Conservation (phyloP, 2,888 invertebrate species). For the Caenorhabditis doughertyi region DNA sequence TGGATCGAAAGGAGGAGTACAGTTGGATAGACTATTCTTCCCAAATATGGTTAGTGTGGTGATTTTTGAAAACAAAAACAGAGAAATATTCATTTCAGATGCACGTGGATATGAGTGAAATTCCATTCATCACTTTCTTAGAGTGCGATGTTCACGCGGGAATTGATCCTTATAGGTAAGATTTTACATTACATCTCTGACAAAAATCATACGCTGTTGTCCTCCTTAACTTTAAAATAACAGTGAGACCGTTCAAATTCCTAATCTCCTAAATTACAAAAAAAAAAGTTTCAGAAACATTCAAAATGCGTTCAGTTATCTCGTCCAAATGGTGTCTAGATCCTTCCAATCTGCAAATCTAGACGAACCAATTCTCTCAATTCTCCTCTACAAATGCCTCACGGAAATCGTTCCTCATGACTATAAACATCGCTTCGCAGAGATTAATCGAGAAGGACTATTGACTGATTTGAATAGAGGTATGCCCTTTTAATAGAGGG, state of each 20-base stretch:
- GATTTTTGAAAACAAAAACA: not conserved
- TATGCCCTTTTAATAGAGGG: not conserved
- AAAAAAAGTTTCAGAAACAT: constrained; percentile 11
- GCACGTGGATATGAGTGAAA: constrained; percentile 34
- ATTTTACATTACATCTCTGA: not conserved
- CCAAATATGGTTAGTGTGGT: constrained; percentile 30
- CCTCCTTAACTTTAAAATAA: too few relatives aligned
- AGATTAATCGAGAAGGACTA: constrained; percentile 22
- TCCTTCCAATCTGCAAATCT: constrained; percentile 42
- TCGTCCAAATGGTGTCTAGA: constrained; percentile 39
- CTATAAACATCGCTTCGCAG: constrained; percentile 11
- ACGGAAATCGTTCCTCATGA: constrained; percentile 13
- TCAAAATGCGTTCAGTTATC: constrained; percentile 32
- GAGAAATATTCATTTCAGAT: constrained; percentile 7
- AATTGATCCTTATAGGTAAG: constrained; percentile 27
- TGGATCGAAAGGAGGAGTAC: constrained; percentile 53
- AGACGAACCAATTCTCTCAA: constrained; percentile 38
- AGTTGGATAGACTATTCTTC: constrained; percentile 57
- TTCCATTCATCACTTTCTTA: constrained; percentile 25
- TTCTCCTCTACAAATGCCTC: constrained; percentile 32
- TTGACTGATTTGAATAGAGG: constrained; percentile 44
- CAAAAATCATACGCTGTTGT: too few relatives aligned
- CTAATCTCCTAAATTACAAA: not conserved
- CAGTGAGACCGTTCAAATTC: too few relatives aligned
- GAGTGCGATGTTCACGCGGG: constrained; percentile 19